Evolutionary conservation across 2,113 vertebrate species (phyloP), one percentile per base, ranked within the genome.

Genomic region (Cercopithecus mona): DNA sequence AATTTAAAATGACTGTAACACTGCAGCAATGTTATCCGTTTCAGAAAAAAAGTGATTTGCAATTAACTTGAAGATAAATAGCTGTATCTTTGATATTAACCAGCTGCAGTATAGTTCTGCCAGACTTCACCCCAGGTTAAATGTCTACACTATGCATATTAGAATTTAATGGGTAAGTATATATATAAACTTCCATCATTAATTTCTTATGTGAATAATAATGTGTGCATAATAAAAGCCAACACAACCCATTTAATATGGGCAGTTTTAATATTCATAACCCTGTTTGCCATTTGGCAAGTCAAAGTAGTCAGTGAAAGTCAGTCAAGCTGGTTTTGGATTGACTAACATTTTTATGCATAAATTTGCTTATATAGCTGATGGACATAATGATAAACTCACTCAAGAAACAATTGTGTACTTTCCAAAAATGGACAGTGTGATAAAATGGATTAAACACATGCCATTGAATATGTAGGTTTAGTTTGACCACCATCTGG

Each of bases 201-300:
- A 83, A 84, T 96, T 85, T 97, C 55, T 98, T 40, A 92, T 75
- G 48, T 40, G 61, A 90, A 94, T 96, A 57, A 81, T 85, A 97
- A 96, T 91, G 88, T 86, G 70, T 72, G 11, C 17, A 50, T 78
- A 94, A 66, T 50, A 57, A 95, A 94, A 70, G 20, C 17, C 43
- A 91, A 84, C n/a, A 81, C 50, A 20, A 61, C 13, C 18, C 12
- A 82, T 75, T 88, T 90, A 83, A 73, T 61, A 32, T 55, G 23
- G 59, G 35, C 22, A 87, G 14, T 93, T 97, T 68, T 38, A 93
- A 90, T 94, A 73, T 96, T 94, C 35, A 94, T 96, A 94, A 70
- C 59, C 40, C 32, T 81, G 23, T 72, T 95, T 93, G 43, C 17
- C 82, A 73, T 35, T 85, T 70, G 76, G 50, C 57, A 96, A 96